These are phyloP conservation scores for Panopea generosa DNA, from an alignment of 2,888 invertebrate genomes.

Conservation along the genomic window DNA sequence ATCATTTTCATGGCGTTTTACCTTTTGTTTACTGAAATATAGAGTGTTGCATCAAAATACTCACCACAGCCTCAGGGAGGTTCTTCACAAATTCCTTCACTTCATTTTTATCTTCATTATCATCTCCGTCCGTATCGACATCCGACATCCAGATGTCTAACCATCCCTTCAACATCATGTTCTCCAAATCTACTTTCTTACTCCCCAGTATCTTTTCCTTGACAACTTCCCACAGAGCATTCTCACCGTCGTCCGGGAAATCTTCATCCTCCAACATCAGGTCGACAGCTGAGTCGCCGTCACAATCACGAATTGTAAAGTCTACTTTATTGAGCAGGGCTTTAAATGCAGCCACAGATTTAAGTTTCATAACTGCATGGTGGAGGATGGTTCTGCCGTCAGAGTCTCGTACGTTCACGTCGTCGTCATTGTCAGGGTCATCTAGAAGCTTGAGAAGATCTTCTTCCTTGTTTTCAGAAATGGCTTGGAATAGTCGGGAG, in stretches of 20 bases:
- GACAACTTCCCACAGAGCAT: constrained; percentile 44
- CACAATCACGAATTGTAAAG: constrained; percentile 58
- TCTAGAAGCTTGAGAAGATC: constrained; percentile 55
- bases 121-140: constrained; percentile 41
- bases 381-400: constrained; percentile 71
- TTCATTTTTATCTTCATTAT: constrained; percentile 59
- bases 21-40: too few species aligned
- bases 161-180: constrained; percentile 67
- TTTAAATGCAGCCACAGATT: constrained; percentile 65
- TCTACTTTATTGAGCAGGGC: constrained; percentile 66
- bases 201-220: constrained; percentile 57
- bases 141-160: constrained; percentile 57
- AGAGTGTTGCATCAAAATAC: too few species aligned
- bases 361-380: constrained; percentile 64
- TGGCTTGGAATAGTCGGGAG: constrained; percentile 63
- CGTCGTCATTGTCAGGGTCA: constrained; percentile 50
- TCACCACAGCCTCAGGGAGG: constrained; percentile 57
- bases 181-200: constrained; percentile 59
- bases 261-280: constrained; percentile 57
- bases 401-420: constrained; percentile 50
- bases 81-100: constrained; percentile 58
- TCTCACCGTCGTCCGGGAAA: constrained; percentile 57
- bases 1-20: too few species aligned
- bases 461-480: constrained; percentile 60
- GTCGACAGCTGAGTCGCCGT: constrained; percentile 70